These are phyloP conservation scores for Drosophila cracens DNA, from an alignment of 2,888 invertebrate species.

Conservation along the genomic window DNA sequence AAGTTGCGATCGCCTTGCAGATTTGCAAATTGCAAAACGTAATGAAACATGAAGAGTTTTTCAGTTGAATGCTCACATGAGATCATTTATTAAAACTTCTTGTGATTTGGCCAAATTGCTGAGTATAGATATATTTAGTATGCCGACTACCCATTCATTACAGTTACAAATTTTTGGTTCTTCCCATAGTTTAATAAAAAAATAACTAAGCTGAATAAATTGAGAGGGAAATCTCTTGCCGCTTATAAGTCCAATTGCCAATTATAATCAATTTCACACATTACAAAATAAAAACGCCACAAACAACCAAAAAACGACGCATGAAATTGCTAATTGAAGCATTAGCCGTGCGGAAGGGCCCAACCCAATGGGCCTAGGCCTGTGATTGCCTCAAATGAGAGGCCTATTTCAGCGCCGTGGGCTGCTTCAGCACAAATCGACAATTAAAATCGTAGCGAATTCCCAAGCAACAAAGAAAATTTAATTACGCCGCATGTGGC, in stretches of 20 bases:
- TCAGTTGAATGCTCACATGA: background rate
- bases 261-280: slow-evolving; percentile 78
- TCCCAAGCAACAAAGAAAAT: slow-evolving; percentile 76
- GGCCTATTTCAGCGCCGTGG: slow-evolving; percentile 52
- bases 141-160: slow-evolving; percentile 9
- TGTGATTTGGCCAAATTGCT: slow-evolving; percentile 6
- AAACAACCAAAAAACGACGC: slow-evolving; percentile 51
- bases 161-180: slow-evolving; percentile 12
- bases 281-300: slow-evolving; percentile 49
- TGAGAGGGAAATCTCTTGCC: slow-evolving; percentile 48
- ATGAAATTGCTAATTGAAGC: slow-evolving; percentile 77
- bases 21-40: slow-evolving; percentile 45
- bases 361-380: slow-evolving; percentile 26
- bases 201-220: slow-evolving; percentile 4
- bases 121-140: slow-evolving; percentile 8
- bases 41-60: slow-evolving; percentile 25
- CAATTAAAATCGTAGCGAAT: slow-evolving; percentile 78
- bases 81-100: slow-evolving; percentile 8
- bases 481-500: slow-evolving; percentile 78
- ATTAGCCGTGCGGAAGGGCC: slow-evolving; percentile 67
- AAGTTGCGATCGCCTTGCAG: slow-evolving; percentile 29
- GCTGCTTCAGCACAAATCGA: slow-evolving; percentile 54
- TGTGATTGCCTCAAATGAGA: slow-evolving; percentile 35
- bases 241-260: slow-evolving; percentile 66
- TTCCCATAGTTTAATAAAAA: slow-evolving; percentile 34